A percentile compares a stretch with the other conserved stretches of the same genome.
These are phyloP conservation scores for Channa argus DNA, from an alignment of 2,113 vertebrate species.

Conservation along the genomic window DNA sequence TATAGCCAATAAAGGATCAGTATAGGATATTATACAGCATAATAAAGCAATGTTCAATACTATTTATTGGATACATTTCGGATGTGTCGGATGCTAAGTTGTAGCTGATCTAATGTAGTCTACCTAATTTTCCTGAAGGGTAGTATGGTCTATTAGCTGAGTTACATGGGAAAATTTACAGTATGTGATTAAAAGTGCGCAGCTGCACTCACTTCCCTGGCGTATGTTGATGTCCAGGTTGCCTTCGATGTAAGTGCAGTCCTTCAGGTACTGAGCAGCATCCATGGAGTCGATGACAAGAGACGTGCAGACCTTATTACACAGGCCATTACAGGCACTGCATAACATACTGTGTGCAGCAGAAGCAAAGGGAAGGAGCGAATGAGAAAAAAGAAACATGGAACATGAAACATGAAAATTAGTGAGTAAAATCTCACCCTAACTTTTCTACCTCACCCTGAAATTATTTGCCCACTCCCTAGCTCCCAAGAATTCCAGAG, in stretches of 20 bases:
- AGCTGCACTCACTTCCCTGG: conserved; percentile 91
- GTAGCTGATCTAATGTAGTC: background rate
- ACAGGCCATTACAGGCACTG: conserved; percentile 93
- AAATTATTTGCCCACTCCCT: conserved; percentile 53
- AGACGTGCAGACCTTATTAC: conserved; percentile 91
- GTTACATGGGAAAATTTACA: background rate
- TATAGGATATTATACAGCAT: background rate
- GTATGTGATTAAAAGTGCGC: background rate
- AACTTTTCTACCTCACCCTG: conserved; percentile 43
- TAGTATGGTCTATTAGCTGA: background rate
- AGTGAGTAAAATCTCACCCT: conserved; percentile 15
- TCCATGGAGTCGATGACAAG: conserved; percentile 93
- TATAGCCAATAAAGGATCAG: conserved; percentile 5
- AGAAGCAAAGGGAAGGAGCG: background rate
- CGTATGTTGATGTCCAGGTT: conserved; percentile 97
- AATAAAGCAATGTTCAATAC: background rate
- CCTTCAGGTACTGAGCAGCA: conserved; percentile 92
- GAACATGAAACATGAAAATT: conserved; percentile 17
- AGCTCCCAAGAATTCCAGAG: conserved; percentile 46
- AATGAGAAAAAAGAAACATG: background rate
- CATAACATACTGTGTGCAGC: conserved; percentile 90
- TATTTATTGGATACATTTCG: too few relatives aligned
- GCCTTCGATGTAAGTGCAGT: conserved; percentile 94
- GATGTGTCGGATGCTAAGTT: conserved; percentile 28
- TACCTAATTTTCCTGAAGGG: background rate